These are phyloP conservation scores for Enteromius mattozi DNA, from an alignment of 2,797 vertebrate genomes.

Conservation along the genomic window DNA sequence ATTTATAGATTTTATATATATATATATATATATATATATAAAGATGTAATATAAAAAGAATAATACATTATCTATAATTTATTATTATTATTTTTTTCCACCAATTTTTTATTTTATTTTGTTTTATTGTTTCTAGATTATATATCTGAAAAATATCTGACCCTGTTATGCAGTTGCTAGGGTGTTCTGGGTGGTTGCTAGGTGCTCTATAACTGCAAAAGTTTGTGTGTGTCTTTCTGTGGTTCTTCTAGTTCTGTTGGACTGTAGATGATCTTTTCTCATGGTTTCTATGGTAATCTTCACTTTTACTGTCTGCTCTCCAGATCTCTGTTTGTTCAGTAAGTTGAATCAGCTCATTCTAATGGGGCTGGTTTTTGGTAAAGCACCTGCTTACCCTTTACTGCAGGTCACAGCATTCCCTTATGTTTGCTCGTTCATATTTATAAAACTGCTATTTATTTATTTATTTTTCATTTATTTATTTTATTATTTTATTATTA, in stretches of 20 bases:
- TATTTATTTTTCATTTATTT: neutral
- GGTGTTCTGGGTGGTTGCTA: neutral
- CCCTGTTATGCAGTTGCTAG: neutral
- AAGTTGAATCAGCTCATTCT: neutral
- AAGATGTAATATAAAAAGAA: too few relatives aligned
- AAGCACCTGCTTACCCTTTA: neutral
- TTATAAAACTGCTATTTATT: neutral
- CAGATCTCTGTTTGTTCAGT: conserved; percentile 57
- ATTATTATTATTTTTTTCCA: too few relatives aligned
- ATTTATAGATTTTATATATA: too few relatives aligned
- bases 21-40: too few relatives aligned
- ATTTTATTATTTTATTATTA: too few relatives aligned
- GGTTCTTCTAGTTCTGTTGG: conserved; percentile 14
- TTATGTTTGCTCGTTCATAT: neutral
- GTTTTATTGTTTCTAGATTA: too few relatives aligned
- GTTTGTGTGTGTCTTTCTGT: conserved; percentile 1
- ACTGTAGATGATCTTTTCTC: conserved; percentile 56
- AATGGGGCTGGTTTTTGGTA: neutral
- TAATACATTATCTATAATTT: too few relatives aligned
- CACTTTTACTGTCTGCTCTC: conserved; percentile 76
- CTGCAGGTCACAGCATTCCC: neutral
- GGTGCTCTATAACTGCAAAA: neutral
- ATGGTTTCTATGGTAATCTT: conserved; percentile 78
- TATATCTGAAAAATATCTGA: too few relatives aligned
- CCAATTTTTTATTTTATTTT: too few relatives aligned